Evolutionary conservation across 2,113 vertebrate genomes (phyloP).

Genomic region (Chaetodon auriga): DNA sequence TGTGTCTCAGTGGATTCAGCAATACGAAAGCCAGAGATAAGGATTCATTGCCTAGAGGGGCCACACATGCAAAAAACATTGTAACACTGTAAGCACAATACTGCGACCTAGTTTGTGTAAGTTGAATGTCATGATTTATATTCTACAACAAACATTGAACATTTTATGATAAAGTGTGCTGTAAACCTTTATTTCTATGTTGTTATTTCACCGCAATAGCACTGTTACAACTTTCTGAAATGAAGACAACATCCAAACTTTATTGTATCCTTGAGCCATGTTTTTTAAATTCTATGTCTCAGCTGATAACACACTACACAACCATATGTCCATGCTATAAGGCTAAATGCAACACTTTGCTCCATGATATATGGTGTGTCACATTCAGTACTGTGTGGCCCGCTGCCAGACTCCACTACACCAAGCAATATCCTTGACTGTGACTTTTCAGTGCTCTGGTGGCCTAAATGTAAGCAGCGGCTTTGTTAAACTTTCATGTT

Average conservation of each 20-base stretch:
- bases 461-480: slow-evolving; percentile 23
- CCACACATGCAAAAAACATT: neutral
- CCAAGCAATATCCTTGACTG: neutral
- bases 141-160: neutral
- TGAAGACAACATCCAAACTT: neutral
- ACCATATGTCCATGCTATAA: neutral
- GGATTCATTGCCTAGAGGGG: neutral
- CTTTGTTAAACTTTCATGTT: slow-evolving; percentile 61
- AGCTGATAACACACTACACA: neutral
- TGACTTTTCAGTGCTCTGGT: slow-evolving; percentile 5
- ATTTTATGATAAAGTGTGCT: neutral
- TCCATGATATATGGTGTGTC: neutral
- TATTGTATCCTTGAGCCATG: neutral
- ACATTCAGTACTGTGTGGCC: neutral
- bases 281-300: neutral
- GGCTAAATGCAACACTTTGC: neutral
- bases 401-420: neutral
- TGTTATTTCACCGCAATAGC: neutral
- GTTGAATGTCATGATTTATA: neutral
- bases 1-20: neutral
- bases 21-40: neutral
- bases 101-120: slow-evolving; percentile 5
- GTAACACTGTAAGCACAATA: neutral
- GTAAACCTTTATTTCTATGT: neutral
- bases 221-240: neutral